Percentiles rank a stretch among this genome's conserved stretches.
Conservation (phyloP, 2,113 vertebrate genomes). For the Tamias sibiricus region DNA sequence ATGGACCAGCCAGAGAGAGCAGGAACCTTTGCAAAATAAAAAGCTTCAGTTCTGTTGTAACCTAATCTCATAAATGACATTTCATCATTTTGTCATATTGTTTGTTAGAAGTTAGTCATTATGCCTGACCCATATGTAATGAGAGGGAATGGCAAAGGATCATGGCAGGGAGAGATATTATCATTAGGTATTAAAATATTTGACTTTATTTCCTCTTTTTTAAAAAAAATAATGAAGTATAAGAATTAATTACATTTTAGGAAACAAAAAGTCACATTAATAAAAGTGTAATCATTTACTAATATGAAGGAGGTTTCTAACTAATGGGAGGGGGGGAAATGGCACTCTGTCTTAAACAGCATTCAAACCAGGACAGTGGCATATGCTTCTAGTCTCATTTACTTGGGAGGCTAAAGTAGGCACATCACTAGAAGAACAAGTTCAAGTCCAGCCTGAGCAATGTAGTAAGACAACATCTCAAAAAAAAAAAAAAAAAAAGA, state of each 20-base stretch:
- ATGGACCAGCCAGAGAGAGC: neutral
- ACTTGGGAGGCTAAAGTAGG: no score
- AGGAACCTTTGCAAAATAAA: neutral
- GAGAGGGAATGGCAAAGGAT: neutral
- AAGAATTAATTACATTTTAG: neutral
- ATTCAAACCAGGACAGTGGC: no score
- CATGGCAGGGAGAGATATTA: neutral
- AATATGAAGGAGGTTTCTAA: neutral
- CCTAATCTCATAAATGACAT: neutral
- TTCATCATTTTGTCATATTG: neutral
- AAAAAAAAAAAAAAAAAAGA: neutral
- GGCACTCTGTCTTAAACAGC: no score
- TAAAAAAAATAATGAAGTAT: neutral
- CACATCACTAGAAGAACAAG: no score
- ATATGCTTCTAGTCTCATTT: no score
- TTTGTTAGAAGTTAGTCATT: neutral
- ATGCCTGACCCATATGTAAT: neutral
- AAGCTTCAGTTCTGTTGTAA: neutral
- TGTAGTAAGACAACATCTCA: no score
- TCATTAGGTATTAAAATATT: neutral
- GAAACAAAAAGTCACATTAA: neutral
- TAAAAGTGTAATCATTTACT: neutral
- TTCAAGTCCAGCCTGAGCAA: no score
- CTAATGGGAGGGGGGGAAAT: neutral
- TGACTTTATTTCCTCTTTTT: neutral